Conservation (phyloP, 2,888 invertebrate species). For the Parasteatoda lunata region DNA sequence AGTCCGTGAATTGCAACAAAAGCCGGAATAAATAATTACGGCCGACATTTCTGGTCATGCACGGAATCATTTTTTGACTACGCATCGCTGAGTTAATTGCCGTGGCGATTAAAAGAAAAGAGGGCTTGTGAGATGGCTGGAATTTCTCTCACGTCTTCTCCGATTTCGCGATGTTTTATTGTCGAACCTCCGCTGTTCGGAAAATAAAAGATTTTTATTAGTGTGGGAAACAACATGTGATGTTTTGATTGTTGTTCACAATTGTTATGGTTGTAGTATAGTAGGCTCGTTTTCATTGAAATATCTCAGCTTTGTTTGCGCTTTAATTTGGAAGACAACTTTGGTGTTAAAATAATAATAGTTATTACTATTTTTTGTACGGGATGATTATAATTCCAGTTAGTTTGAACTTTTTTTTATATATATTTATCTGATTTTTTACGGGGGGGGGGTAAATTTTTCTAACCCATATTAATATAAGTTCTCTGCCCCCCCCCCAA, state of each 20-base stretch:
- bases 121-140: slow-evolving; percentile 7
- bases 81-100: slow-evolving; percentile 32
- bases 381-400: too few relatives aligned
- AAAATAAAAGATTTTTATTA: slow-evolving; percentile 27
- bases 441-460: too few relatives aligned
- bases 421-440: too few relatives aligned
- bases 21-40: slow-evolving; percentile 31
- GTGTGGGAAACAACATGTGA: slow-evolving; percentile 25
- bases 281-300: too few relatives aligned
- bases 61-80: slow-evolving; percentile 23
- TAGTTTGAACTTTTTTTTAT: too few relatives aligned
- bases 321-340: too few relatives aligned
- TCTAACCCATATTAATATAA: too few relatives aligned
- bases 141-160: slow-evolving; percentile 4
- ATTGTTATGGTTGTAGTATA: too few relatives aligned
- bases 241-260: background rate
- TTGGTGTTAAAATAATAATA: too few relatives aligned
- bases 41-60: slow-evolving; percentile 54
- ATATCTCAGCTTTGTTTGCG: too few relatives aligned
- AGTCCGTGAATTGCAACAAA: slow-evolving; percentile 31
- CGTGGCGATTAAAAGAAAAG: slow-evolving; percentile 24
- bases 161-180: slow-evolving; percentile 15
- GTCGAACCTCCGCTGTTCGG: background rate
- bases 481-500: too few relatives aligned
- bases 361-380: too few relatives aligned